phyloP scores from a whole-genome alignment of 2,888 invertebrate species.

The Aphrophora alni region DNA sequence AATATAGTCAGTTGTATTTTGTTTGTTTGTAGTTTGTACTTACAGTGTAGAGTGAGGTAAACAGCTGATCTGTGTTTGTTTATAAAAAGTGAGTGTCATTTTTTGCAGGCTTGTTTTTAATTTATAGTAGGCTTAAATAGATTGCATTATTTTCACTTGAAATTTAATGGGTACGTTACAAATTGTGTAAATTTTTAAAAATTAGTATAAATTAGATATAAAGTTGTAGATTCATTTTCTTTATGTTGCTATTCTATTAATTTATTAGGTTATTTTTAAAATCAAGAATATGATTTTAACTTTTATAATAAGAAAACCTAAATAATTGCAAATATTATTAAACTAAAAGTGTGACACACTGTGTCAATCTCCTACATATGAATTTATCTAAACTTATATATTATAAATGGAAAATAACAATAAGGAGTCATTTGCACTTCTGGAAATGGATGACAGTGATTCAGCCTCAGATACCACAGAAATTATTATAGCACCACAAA shows the following conservation, averaged over 20 bases:
- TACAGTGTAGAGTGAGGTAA: too few relatives aligned
- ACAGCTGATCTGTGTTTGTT: too few relatives aligned
- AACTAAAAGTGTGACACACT: not conserved
- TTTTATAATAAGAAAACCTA: not conserved
- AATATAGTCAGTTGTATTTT: too few relatives aligned
- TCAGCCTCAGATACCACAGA: constrained; percentile 68
- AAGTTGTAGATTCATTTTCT: too few relatives aligned
- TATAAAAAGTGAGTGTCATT: too few relatives aligned
- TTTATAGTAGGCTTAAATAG: too few relatives aligned
- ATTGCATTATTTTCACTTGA: too few relatives aligned
- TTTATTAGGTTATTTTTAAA: not conserved
- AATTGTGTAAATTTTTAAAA: too few relatives aligned
- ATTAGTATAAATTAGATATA: too few relatives aligned
- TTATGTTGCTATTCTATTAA: not conserved
- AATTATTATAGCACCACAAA: constrained; percentile 62
- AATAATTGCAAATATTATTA: not conserved
- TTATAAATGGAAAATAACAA: constrained; percentile 57
- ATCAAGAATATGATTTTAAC: not conserved
- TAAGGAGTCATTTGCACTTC: constrained; percentile 69
- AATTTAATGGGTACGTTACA: too few relatives aligned
- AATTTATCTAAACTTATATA: not conserved
- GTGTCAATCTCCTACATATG: not conserved
- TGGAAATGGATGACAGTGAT: constrained; percentile 65
- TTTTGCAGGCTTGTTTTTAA: too few relatives aligned
- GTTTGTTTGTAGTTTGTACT: too few relatives aligned